phyloP scores from a whole-genome alignment of 2,797 vertebrate species.

The Enteromius viviparus region DNA sequence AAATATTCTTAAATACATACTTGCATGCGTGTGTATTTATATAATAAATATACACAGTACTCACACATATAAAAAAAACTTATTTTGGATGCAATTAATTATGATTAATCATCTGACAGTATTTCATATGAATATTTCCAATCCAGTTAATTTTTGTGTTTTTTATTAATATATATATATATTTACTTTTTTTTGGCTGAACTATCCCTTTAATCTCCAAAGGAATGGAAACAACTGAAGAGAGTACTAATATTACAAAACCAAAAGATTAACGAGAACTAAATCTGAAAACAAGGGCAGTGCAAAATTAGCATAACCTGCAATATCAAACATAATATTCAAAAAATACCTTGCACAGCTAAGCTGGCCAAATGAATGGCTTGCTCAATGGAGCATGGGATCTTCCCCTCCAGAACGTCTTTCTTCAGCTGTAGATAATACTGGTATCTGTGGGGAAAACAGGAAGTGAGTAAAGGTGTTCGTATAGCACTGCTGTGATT shows the following conservation, averaged over 20 bases:
- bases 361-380: constrained; percentile 92
- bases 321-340: too few relatives aligned
- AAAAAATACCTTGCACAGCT: constrained; percentile 91
- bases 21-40: too few relatives aligned
- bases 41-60: too few relatives aligned
- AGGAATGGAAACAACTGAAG: not conserved
- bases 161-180: too few relatives aligned
- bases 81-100: too few relatives aligned
- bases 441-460: constrained; percentile 86
- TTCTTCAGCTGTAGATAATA: constrained; percentile 99
- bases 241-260: not conserved
- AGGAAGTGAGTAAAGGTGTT: constrained; percentile 12
- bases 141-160: too few relatives aligned
- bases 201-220: not conserved
- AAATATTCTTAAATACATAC: too few relatives aligned
- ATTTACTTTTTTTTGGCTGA: not conserved
- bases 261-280: not conserved
- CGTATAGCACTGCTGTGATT: not conserved
- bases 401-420: constrained; percentile 93
- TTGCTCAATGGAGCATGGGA: constrained; percentile 93
- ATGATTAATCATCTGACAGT: too few relatives aligned
- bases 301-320: not conserved
- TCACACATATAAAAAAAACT: too few relatives aligned
- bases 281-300: not conserved
- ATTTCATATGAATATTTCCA: not conserved